These are phyloP conservation scores for Chroicocephalus ridibundus DNA, from an alignment of 2,113 vertebrate genomes.

Conservation along the genomic window DNA sequence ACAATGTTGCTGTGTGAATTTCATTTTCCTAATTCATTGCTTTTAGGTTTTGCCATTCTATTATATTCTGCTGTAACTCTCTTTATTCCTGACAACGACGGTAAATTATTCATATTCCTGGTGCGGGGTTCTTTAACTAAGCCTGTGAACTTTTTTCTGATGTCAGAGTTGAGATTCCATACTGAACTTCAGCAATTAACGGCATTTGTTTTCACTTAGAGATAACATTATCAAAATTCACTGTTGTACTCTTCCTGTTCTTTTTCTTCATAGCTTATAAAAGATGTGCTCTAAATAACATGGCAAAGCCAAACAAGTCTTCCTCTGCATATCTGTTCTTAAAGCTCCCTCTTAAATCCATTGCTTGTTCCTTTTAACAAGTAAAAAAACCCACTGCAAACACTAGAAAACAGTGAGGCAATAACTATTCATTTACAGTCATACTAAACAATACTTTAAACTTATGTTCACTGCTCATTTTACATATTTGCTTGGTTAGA, in stretches of 20 bases:
- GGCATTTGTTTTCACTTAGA: background rate
- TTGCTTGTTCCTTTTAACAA: background rate
- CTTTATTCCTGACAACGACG: background rate
- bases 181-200: background rate
- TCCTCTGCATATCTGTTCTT: background rate
- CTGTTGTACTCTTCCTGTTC: background rate
- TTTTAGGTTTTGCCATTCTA: background rate
- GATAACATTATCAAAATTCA: background rate
- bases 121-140: background rate
- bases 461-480: background rate
- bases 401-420: background rate
- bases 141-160: accelerated
- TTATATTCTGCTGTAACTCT: background rate
- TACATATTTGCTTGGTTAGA: background rate
- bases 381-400: background rate
- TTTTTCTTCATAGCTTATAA: background rate
- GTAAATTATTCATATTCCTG: background rate
- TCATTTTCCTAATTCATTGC: background rate
- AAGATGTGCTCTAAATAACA: background rate
- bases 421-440: background rate
- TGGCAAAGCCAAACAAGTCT: background rate
- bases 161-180: background rate
- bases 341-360: background rate
- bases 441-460: background rate
- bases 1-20: background rate